phyloP scores from a whole-genome alignment of 2,797 vertebrate species.

The Onychomys arenicola region DNA sequence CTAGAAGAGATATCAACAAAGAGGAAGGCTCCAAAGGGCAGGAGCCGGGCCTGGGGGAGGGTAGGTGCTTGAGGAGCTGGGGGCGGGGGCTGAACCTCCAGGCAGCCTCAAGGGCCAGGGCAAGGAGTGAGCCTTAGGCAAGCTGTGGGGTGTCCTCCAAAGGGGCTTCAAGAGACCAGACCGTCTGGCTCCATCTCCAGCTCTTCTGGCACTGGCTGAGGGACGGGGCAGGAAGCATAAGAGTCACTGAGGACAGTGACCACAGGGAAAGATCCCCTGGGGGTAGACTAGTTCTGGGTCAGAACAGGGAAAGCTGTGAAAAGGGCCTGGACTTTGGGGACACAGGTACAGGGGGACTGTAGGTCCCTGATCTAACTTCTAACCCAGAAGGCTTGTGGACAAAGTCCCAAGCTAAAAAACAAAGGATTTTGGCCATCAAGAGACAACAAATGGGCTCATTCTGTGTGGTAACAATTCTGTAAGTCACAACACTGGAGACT shows the following conservation, averaged over 20 bases:
- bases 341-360: background rate
- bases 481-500: background rate
- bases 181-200: accelerated
- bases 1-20: background rate
- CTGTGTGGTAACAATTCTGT: accelerated
- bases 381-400: background rate
- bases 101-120: background rate
- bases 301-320: background rate
- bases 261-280: background rate
- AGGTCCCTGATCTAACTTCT: background rate
- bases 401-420: background rate
- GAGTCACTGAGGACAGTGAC: background rate
- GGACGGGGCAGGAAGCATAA: background rate
- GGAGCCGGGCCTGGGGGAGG: accelerated
- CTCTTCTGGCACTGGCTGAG: background rate
- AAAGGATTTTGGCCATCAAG: background rate
- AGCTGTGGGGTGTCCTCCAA: too few relatives aligned
- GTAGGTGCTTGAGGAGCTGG: background rate
- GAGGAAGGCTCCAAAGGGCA: background rate
- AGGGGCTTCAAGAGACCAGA: background rate
- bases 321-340: background rate
- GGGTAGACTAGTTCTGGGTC: background rate
- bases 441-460: background rate
- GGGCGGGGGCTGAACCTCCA: background rate
- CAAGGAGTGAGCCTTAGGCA: background rate